These are phyloP conservation scores for Holothuria scabra DNA, from an alignment of 53 echinoderm and acorn worm species.

Conservation along the genomic window DNA sequence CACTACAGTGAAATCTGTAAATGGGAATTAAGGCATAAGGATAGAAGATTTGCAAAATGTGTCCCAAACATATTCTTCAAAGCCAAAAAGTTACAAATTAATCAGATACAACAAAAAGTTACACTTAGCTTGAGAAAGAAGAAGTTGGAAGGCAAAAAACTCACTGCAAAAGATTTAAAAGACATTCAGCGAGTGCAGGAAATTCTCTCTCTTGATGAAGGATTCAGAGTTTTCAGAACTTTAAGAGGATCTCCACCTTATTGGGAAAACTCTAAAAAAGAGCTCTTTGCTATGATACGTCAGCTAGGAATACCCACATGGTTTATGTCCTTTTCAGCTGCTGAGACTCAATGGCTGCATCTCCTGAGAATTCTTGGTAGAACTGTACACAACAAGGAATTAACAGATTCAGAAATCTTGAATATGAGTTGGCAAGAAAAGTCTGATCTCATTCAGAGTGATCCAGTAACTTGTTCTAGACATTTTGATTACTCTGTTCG, in stretches of 20 bases:
- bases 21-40: constrained; percentile 42
- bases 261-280: constrained; percentile 48
- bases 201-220: constrained; percentile 53
- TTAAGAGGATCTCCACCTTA: constrained; percentile 51
- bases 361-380: constrained; percentile 46
- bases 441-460: too few species aligned
- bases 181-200: not conserved
- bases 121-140: constrained; percentile 46
- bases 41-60: constrained; percentile 47
- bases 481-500: constrained; percentile 48
- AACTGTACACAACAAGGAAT: constrained; percentile 32
- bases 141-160: constrained; percentile 24
- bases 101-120: constrained; percentile 51
- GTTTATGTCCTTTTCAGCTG: constrained; percentile 61
- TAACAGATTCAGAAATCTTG: constrained; percentile 15
- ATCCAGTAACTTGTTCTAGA: too few species aligned
- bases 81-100: constrained; percentile 53
- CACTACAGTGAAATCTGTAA: constrained; percentile 47
- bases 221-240: constrained; percentile 32
- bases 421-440: not conserved
- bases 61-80: constrained; percentile 51
- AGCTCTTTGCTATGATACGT: constrained; percentile 64
- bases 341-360: constrained; percentile 59
- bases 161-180: constrained; percentile 45
- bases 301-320: constrained; percentile 67